Conservation (phyloP, 2,888 invertebrate genomes). For the Calephelis perditalis region DNA sequence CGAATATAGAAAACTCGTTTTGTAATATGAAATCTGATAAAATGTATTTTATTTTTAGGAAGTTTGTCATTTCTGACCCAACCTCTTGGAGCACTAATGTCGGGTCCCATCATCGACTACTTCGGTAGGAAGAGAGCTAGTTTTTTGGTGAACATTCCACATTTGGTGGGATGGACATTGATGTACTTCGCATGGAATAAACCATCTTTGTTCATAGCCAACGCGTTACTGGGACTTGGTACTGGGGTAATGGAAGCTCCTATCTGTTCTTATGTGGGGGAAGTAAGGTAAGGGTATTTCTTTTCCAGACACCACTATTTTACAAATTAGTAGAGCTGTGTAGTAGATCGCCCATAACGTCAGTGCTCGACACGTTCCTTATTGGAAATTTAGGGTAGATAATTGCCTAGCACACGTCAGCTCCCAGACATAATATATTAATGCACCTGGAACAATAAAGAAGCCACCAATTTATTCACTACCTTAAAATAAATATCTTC, state of each 20-base stretch:
- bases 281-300: constrained; percentile 60
- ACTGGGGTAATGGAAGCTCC: constrained; percentile 80
- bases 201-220: constrained; percentile 64
- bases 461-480: too few relatives aligned
- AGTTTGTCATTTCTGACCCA: constrained; percentile 76
- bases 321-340: too few relatives aligned
- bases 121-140: constrained; percentile 75
- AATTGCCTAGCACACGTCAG: too few relatives aligned
- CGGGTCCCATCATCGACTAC: constrained; percentile 74
- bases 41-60: constrained; percentile 48
- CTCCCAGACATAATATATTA: too few relatives aligned
- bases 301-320: too few relatives aligned
- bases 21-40: too few relatives aligned
- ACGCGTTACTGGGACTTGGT: constrained; percentile 71
- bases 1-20: too few relatives aligned
- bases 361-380: too few relatives aligned
- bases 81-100: constrained; percentile 74
- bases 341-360: too few relatives aligned
- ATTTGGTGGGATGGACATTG: constrained; percentile 73
- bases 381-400: too few relatives aligned
- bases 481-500: too few relatives aligned
- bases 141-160: constrained; percentile 75
- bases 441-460: too few relatives aligned
- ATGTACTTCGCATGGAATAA: constrained; percentile 67
- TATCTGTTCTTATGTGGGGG: constrained; percentile 76